Evolutionary conservation across 2,113 vertebrate species (phyloP), one percentile per base, ranked within the genome.

Genomic region (Vireo altiloquus): DNA sequence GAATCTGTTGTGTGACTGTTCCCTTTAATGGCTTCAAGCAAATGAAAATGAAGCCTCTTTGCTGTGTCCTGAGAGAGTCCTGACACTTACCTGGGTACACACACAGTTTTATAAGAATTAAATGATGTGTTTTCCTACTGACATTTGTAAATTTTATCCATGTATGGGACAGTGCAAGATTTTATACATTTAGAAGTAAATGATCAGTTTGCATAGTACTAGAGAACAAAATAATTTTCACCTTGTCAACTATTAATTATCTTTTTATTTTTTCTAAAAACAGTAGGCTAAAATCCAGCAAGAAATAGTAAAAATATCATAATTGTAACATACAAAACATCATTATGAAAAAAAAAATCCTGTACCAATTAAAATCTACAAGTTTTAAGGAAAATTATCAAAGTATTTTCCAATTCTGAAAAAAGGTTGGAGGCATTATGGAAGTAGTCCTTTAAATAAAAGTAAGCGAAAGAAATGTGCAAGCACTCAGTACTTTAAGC

Each of bases 191-290:
- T 56, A 71, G 25, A 94, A 75, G 31, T 66, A 92, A 90, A 91
- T 31, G 0, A 60, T 57, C 30, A 4, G 22, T 42, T 83, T 75
- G 11, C 22, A 47, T 18, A 75, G 22, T 60, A 28, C 22, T 63
- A 61, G 1, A 94, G 37, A 90, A 69, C 10, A 82, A 64, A 96
- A 79, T 61, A 31, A 50, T 66, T 93, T 57, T 46, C 50, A 75
- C 52, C 35, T 54, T 69, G 30, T 71, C 25, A 66, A 44, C 13
- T 87, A 71, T 64, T 76, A 82, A 69, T 76, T 74, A 49, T 18
- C 27, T 27, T 53, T 97, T 97, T 96, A 96, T 97, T 97, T 89
- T 10, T 71, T 72, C 61, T 82, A 56, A 95, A 96, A 92, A 37
- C 14, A 49, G 16, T 28, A 82, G 23, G 27, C 57, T 57, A 91